Evolutionary conservation across 2,888 invertebrate genomes (phyloP).

Genomic region (Melolontha melolontha): DNA sequence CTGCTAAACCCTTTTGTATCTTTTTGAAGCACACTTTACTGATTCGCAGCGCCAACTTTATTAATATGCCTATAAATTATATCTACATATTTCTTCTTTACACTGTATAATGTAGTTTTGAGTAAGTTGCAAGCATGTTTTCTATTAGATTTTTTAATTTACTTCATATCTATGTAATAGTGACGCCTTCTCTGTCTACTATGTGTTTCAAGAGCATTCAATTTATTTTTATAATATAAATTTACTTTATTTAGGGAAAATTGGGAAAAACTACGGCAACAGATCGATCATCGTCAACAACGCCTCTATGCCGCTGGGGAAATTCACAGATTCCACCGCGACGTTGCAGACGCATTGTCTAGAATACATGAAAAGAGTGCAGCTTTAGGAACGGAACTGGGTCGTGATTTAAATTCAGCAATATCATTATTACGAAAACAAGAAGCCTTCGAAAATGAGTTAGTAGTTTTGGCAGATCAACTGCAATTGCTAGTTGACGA

Average conservation of each 20-base stretch:
- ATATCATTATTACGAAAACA: slow-evolving; percentile 86
- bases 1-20: too few species aligned
- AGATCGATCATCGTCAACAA: slow-evolving; percentile 87
- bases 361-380: slow-evolving; percentile 92
- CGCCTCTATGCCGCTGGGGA: slow-evolving; percentile 94
- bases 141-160: too few species aligned
- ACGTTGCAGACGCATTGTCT: slow-evolving; percentile 90
- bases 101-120: too few species aligned
- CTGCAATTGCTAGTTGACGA: slow-evolving; percentile 92
- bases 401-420: slow-evolving; percentile 88
- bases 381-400: slow-evolving; percentile 82
- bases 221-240: neutral
- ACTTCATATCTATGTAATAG: too few species aligned
- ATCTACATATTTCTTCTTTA: too few species aligned
- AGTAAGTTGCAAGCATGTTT: too few species aligned
- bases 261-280: slow-evolving; percentile 90
- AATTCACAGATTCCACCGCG: slow-evolving; percentile 97
- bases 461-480: slow-evolving; percentile 92
- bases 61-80: too few species aligned
- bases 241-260: slow-evolving; percentile 69
- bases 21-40: too few species aligned
- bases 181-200: too few species aligned
- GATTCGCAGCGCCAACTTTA: too few species aligned
- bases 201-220: neutral
- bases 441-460: slow-evolving; percentile 93